Base-by-base conservation (phyloP, 2,888 invertebrate species). In the Coleophora flavipennella region DNA sequence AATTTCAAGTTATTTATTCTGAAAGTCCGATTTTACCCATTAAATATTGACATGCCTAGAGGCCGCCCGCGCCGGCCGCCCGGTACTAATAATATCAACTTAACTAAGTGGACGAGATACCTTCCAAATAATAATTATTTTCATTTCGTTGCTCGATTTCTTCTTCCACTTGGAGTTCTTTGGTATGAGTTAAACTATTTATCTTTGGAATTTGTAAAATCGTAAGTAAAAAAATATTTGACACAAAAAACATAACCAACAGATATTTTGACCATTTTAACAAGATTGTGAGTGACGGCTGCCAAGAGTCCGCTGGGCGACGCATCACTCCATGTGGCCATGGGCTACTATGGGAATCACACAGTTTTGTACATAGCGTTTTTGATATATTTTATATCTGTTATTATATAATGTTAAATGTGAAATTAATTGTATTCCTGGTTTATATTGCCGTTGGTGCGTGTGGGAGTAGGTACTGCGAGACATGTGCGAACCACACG, bases 181-280 rank as follows among this genome's bases (percentile, higher is more conserved):
- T 45, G 52, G 52, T 32, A 53, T 40, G 20, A 31, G 51, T 42
- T 41, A 48, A 54, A 48, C 61, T 64, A 58, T 60, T 53, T 49
- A 51, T 42, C 44, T 50, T 40, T 37, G 46, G 42, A 47, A 60
- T 41, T 47, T 49, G 59, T 51, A 48, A 40, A 48, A 59, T 57
- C 45, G 54, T 55, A 46, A 73, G 46, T 48, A 76, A 50, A 57
- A 70, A 59, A 67, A 72, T 62, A 43, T 60, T 53, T 58, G 71
- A 67, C 55, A 64, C 50, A 67, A 70, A 69, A 69, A 79, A 69
- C 79, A 80, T 80, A 76, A 80, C 76, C 67, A 71, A 67, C 44
- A 46, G 44, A 58, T 59, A 53, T 40, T 53, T 61, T 64, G 59
- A 47, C 54, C 72, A 79, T 77, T 67, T 63, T 74, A 65, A 48